Evolutionary conservation across 2,888 invertebrate species (phyloP).

Genomic region (Drosophila maculinotata): DNA sequence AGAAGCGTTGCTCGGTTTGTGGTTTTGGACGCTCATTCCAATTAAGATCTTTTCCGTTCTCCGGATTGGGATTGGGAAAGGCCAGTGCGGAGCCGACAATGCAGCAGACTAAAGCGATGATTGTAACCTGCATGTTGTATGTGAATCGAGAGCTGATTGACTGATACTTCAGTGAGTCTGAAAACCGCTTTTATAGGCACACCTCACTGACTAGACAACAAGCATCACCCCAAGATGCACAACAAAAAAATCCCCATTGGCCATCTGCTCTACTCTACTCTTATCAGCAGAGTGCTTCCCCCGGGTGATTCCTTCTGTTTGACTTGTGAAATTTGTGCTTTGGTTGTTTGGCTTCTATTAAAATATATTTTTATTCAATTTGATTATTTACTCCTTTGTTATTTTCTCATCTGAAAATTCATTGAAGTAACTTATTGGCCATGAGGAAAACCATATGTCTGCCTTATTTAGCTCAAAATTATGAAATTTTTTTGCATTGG

Average conservation of each 20-base stretch:
- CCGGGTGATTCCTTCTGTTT: slow-evolving; percentile 25
- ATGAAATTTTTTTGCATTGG: too few species aligned
- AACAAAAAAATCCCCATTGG: slow-evolving; percentile 12
- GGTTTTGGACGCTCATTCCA: slow-evolving; percentile 18
- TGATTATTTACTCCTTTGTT: background rate
- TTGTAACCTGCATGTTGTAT: slow-evolving; percentile 36
- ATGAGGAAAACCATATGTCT: too few species aligned
- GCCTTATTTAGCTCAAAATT: too few species aligned
- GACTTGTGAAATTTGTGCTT: background rate
- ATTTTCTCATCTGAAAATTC: too few species aligned
- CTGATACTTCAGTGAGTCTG: slow-evolving; percentile 21
- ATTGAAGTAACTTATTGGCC: too few species aligned
- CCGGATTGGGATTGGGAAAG: slow-evolving; percentile 30
- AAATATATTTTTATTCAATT: slow-evolving; percentile 22
- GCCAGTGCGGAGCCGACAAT: slow-evolving; percentile 27
- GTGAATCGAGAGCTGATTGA: slow-evolving; percentile 23
- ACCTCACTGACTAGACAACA: background rate
- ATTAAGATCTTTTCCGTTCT: background rate
- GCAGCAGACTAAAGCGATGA: slow-evolving; percentile 40
- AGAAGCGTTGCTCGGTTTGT: slow-evolving; percentile 31
- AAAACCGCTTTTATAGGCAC: slow-evolving; percentile 38
- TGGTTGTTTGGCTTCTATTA: slow-evolving; percentile 28
- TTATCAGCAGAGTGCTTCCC: slow-evolving; percentile 43
- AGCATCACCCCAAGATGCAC: background rate
- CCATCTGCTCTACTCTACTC: background rate